Evolutionary conservation across 2,888 invertebrate species (phyloP), one percentile per base, ranked within the genome.

Genomic region (Gonocerus acuteangulatus): DNA sequence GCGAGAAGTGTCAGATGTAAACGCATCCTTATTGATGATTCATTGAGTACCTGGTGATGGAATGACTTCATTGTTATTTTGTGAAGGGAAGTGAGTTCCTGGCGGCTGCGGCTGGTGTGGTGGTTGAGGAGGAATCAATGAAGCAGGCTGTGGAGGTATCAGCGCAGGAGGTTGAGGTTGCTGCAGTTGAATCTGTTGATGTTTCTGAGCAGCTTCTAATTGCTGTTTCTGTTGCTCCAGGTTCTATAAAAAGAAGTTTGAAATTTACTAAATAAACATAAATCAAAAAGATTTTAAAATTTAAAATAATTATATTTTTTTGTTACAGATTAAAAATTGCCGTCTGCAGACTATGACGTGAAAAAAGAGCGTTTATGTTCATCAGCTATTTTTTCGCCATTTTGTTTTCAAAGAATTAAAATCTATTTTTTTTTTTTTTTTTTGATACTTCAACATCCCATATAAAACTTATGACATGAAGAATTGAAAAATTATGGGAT

Each of bases 191-290:
- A 13, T 34, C 61, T 42, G 60, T 59, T 56, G 56, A 61, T 64
- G 60, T 22, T 75, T 78, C 71, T 78, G 80, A 64, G 42, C 23
- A 2, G 77, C 77, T 67, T 85, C 83, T 34, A 85, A 73, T 0
- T 80, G 79, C 67, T 83, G 81, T 70, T 85, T 88, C 72, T 89
- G 89, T 73, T 87, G 84, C 72, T 91, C 89, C 54, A 73, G 63
- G 23, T 69, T 70, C 70, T 73, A 64, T 27, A 27, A 27, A 9
- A 27, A 27, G 42, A 42, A 13, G 7, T 11, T 11, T 34, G 34
- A 34, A 13, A 34, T 34, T 34, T 34, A 34, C 11, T 34, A 34
- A 34, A 34, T 34, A 34, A 34, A 6, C 11, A 13, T 34, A 9
- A 34, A 9, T 11, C 34, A 9, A 34, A 34, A 34, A 9, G 34